Evolutionary conservation across 2,797 vertebrate species (phyloP), one percentile per base, ranked within the genome.

Genomic region (Eremophila alpestris): DNA sequence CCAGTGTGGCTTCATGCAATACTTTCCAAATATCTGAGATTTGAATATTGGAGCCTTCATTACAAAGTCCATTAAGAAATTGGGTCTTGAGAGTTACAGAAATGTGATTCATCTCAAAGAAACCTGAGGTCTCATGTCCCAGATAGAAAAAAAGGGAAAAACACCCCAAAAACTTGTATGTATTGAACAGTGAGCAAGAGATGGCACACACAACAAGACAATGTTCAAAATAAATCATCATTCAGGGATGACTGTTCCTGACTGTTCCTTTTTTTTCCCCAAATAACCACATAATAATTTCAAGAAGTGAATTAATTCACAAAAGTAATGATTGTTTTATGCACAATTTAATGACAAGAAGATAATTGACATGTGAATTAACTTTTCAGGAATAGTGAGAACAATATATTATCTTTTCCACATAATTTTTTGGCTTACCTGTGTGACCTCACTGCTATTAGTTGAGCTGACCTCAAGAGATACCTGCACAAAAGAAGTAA

Each of bases 101-200:
- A 77, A 68, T 12, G 32, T 5, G 49, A 7, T 24, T 3, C 5
- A n/a, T 40, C 65, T 81, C 69, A 32, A 32, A 83, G 51, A 65
- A 90, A 32, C 16, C 10, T 12, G 16, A 76, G 10, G 11, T 48
- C 3, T 93, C 6, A 10, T 22, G n/a, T 29, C 52, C 30, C 7
- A 17, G 38, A 26, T 46, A 36, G 10, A 76, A 5, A 34, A 60
- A 71, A 81, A 23, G 11, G 6, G 5, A 22, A 73, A 69, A 26
- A 5, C 7, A 16, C 3, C 4, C 10, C 14, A 1, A 7, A 77
- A 65, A 0, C 4, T 7, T 0, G 0, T 16, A 4, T 16, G 4
- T 34, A 5, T n/a, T 46, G 17, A 59, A 13, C 23, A 23, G 7
- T 13, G 6, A 43, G 43, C 51, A 51, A 34, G 26, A 46, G 23